Base-by-base conservation (phyloP, 1,140 invertebrate species). In the Cyclina sinensis region DNA sequence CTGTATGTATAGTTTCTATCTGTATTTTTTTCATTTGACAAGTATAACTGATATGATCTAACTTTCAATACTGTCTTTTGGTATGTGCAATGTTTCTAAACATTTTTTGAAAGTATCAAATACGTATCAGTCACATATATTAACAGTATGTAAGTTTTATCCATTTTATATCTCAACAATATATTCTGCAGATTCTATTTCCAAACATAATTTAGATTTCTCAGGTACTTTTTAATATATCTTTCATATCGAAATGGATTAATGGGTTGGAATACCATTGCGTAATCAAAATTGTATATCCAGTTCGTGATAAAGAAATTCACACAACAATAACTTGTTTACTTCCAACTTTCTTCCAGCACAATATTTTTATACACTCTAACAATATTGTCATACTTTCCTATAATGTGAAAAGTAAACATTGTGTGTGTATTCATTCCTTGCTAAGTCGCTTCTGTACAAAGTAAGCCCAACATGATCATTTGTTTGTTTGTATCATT, bases 401-500 rank as follows among this genome's bases (percentile, higher is more conserved):
- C 24, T 39, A 78, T 35, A 78, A 78, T 78, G 5, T 32, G 24
- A 3, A 54, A 32, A 1, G 46, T 32, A 30, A 78, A 78, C 46
- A 78, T 16, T 32, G 3, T 11, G 27, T 18, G 43, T 78, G 46
- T 78, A 78, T 48, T 76, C 73, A 46, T 48, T 32, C 39, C 35
- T 16, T 12, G 30, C 9, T 32, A 35, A 78, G 35, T n/a, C 27
- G 14, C 27, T 70, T 4, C 32, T 74, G 18, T 43, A 37, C 9
- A 18, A 51, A 21, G 21, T 14, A 54, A 27, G 0, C 14, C 30
- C 35, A 24, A 43, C 3, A 57, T 4, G 24, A n/a, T 39, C 16
- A 32, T 39, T 51, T 68, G 81, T 83, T 83, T 83, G 65, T 83
- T 83, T 83, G 1, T 70, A 37, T 83, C 59, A 70, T 83, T 83